A percentile compares a stretch with the other conserved stretches of the same genome.
phyloP scores from a whole-genome alignment of 2,797 vertebrate genomes.

The Sebastes kiyomatsui region DNA sequence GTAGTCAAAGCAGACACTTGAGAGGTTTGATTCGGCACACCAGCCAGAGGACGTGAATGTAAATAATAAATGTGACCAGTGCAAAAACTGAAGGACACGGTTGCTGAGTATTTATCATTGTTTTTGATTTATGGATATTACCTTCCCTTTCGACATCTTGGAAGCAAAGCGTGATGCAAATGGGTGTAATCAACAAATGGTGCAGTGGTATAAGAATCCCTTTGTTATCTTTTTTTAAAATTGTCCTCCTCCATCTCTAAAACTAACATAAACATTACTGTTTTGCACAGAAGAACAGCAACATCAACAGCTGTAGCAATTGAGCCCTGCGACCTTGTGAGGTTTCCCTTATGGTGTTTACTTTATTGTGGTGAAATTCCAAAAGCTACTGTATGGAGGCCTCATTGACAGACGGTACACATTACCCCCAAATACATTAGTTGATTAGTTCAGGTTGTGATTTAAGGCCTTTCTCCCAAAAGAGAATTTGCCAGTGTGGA shows the following conservation, averaged over 20 bases:
- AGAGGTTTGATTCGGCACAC: neutral
- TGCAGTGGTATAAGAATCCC: neutral
- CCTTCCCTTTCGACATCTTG: neutral
- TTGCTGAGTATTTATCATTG: neutral
- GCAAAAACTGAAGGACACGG: neutral
- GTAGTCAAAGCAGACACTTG: neutral
- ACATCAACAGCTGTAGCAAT: neutral
- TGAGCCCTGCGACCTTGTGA: neutral
- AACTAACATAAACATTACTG: neutral
- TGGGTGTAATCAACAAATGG: neutral
- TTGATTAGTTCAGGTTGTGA: neutral
- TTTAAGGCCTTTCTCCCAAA: neutral
- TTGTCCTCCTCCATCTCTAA: neutral
- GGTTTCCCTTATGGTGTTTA: neutral
- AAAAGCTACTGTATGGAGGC: neutral
- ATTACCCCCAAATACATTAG: neutral
- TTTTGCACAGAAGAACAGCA: neutral
- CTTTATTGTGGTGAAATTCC: neutral
- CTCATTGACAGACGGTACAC: neutral
- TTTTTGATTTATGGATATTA: neutral
- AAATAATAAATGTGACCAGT: conserved; percentile 12
- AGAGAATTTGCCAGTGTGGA: neutral
- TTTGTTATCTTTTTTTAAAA: neutral
- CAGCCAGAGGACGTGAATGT: neutral
- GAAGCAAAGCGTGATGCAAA: neutral